Evolutionary conservation across 2,888 invertebrate genomes (phyloP), one percentile per base, ranked within the genome.

Genomic region (Melanostoma mellinum): DNA sequence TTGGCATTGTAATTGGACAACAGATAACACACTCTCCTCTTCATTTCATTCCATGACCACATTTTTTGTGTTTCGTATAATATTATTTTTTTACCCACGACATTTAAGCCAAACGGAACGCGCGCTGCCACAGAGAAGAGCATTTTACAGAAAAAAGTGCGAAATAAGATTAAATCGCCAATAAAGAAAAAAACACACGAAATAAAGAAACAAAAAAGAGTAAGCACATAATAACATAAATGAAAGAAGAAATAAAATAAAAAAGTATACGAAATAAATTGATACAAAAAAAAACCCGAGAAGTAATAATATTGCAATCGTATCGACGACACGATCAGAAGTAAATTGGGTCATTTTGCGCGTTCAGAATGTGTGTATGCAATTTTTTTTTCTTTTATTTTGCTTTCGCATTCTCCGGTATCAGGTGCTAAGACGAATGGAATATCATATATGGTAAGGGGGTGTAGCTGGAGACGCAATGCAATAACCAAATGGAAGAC

Each of bases 91-190:
- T 50, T 55, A 36, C 8, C 63, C 69, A 72, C 52, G 35, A 55
- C 42, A 67, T 42, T 40, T 67, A 61, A 65, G 8, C 48, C 3
- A 42, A 61, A 30, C 36, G 52, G 50, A 67, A 40, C 52, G 52
- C 67, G 65, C 44, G 35, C 20, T 20, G 61, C 55, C 55, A 20
- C 20, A 20, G 20, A 20, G 20, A 20, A n/a, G 63, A 38, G 46
- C 38, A 35, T 36, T 60, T 10, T 35, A 56, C 58, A 40, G 20
- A 69, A 78, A 71, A 67, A 79, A 56, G 56, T 84, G 84, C 84
- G 79, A 84, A 84, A 84, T 84, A 84, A 84, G 84, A 84, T 84
- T 84, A 79, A 79, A 84, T 84, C 79, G 79, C 74, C 79, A 84
- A 84, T 79, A 84, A 84, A 75, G 72, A 79, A 68, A 79, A 63